Evolutionary conservation across 2,888 invertebrate genomes (phyloP), one percentile per base, ranked within the genome.

Genomic region (Onthophagus sagittarius): DNA sequence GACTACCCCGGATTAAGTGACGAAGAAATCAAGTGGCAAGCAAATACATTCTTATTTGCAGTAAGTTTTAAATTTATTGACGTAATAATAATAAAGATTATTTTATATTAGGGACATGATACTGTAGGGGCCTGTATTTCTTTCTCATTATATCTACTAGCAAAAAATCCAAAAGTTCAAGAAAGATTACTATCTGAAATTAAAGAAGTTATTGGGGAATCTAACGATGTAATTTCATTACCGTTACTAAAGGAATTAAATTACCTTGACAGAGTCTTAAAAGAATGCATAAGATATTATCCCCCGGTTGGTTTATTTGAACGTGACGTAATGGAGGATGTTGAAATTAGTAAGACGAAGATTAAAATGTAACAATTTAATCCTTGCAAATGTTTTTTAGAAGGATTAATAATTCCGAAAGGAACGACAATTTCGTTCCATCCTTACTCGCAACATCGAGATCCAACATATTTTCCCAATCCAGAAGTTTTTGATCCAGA

Each of bases 261-360:
- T 79, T 88, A 88, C 78, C 82, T 88, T 76, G 88, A 88, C 64
- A 77, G 85, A 53, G 87, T 88, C 0, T 86, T 89, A 64, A 89
- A 87, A 77, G 89, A 89, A 79, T 81, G 86, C 0, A 81, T 89
- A 62, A 81, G 89, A 9, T 74, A 88, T 11, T 88, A 84, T 75
- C 88, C 88, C 0, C 84, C 88, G 0, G 88, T 88, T 1, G 88
- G 88, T 0, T 72, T 88, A 0, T 86, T 87, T 73, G 86, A 84
- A 76, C 83, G 89, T 76, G 76, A 80, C 63, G 79, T 86, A 0
- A 81, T 80, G 1, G 83, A 85, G 76, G 87, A 88, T 15, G 32
- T 73, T 7, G 4, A 71, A n/a, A 65, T 71, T n/a, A 69, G 73
- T 73, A 69, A 72, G 53, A 69, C 11, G 39, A 53, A 7, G 39